These are phyloP conservation scores for Hetaerina titia DNA, from an alignment of 2,888 invertebrate genomes.

Conservation along the genomic window DNA sequence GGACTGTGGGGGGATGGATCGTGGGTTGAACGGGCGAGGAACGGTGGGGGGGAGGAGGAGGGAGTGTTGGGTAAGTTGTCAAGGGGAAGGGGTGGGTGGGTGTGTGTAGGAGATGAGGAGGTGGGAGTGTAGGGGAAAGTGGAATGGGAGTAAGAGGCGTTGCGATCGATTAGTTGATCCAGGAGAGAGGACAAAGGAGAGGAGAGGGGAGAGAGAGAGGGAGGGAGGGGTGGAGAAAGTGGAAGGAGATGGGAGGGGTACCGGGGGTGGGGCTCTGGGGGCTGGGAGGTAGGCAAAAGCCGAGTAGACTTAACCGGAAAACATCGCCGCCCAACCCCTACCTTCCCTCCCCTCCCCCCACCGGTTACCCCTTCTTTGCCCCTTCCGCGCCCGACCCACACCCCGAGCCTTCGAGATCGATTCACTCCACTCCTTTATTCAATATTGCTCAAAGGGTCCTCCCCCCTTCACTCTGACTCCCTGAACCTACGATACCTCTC, in stretches of 20 bases:
- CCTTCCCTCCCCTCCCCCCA: neutral
- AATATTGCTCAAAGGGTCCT: conserved; percentile 28
- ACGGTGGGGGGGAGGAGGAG: neutral
- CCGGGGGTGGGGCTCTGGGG: neutral
- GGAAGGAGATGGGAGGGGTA: no score
- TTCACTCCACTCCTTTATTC: conserved; percentile 6
- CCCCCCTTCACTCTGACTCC: neutral
- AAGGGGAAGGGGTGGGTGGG: neutral
- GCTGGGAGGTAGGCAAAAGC: neutral
- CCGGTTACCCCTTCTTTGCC: neutral
- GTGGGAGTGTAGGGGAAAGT: neutral
- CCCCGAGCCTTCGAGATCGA: neutral
- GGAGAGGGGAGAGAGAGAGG: neutral
- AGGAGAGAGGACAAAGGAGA: neutral
- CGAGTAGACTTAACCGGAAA: neutral
- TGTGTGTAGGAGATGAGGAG: neutral
- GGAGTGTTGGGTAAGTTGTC: neutral
- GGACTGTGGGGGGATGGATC: neutral
- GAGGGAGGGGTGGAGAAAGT: neutral
- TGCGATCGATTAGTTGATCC: conserved; percentile 49
- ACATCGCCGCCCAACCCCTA: neutral
- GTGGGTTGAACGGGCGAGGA: neutral
- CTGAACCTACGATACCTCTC: neutral
- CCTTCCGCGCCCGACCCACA: neutral
- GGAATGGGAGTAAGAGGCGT: neutral